Evolutionary conservation across 2,113 vertebrate species (phyloP), one percentile per base, ranked within the genome.

Genomic region (Sphyrna mokarran): DNA sequence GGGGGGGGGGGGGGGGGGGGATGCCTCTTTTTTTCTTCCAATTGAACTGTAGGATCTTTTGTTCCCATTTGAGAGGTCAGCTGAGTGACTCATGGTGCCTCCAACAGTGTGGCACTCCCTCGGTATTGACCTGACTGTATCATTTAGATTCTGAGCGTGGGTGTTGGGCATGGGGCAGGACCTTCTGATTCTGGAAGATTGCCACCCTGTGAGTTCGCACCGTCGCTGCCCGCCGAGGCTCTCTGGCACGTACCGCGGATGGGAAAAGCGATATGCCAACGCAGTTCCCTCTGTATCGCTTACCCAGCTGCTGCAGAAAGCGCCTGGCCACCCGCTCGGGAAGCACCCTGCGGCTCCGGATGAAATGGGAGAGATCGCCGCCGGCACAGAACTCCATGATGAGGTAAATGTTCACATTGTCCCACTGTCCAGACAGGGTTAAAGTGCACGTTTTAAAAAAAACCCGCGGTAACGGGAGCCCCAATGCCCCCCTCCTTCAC

Each of bases 301-400:
- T 96, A 99, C 99, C 99, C 0, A 99, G 98, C 96, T 99, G 99
- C 97, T 99, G 99, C 95, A 99, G 97, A 97, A 99, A 99, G 94
- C 99, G 83, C 0, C 97, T 98, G 0, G 97, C 98, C 96, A 98
- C 98, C 95, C 97, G 98, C 96, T 99, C 99, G 0, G 99, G 98
- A 68, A 99, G 98, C 96, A 98, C 97, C 96, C 98, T 97, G 83
- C 98, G 98, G 40, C 96, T 97, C 0, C 98, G 98, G 96, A 99
- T 99, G 97, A 99, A 99, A 95, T 97, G 98, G 48, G 99, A 99
- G 2, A 99, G 97, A 96, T 99, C 99, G 0, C 99, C 99, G 0
- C 98, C 99, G 0, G 99, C 98, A 0, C 99, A 99, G 97, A 98
- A 99, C 96, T 99, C 99, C 98, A 99, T 97, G 97, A 99, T 99